Base-by-base conservation (phyloP, 2,113 vertebrate species). In the Bagarius yarrelli region DNA sequence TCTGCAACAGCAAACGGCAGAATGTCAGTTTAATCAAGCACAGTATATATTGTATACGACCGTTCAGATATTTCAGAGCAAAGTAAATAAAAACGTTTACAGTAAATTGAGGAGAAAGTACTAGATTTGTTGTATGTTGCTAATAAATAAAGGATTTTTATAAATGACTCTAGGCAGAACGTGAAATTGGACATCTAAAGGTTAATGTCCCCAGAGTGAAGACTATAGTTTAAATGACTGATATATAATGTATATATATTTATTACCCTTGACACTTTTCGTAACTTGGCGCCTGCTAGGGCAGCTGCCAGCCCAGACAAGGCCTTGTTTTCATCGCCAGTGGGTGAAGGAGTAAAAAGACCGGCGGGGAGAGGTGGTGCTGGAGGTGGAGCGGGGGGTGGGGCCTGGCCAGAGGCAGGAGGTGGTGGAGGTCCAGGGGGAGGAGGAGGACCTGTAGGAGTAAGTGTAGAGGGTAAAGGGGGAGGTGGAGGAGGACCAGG, bases 221-320 rank as follows among this genome's bases (percentile, higher is more conserved):
- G 11, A 30, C 16, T 40, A 40, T 44, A 23, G 4, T 16, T 70
- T 47, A 25, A 25, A 44, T 25, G 2, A 4, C 6, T 78, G 9
- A 71, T 23, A 2, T 8, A 47, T 3, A 6, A 40, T 11, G 11
- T 47, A 47, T 47, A 47, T 9, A 11, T 8, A 47, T 30, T 16
- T 19, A 90, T 97, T 94, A 99, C 97, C 95, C 95, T 90, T 83
- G 94, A 93, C 89, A 98, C 96, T 93, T 97, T 98, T 87, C 96
- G 93, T 87, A 99, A 94, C 85, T 97, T 99, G 88, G 97, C 96
- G 90, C 96, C 96, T 67, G 96, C 96, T 14, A 98, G 95, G 16
- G 97, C 97, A 66, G 96, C 96, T 81, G 97, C 97, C 69, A 98
- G 91, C 89, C 97, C 97, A 81, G 96, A 94, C 82, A 95, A 71